These are phyloP conservation scores for Corythornis madagascariensis DNA, from an alignment of 2,113 vertebrate genomes.

Conservation along the genomic window DNA sequence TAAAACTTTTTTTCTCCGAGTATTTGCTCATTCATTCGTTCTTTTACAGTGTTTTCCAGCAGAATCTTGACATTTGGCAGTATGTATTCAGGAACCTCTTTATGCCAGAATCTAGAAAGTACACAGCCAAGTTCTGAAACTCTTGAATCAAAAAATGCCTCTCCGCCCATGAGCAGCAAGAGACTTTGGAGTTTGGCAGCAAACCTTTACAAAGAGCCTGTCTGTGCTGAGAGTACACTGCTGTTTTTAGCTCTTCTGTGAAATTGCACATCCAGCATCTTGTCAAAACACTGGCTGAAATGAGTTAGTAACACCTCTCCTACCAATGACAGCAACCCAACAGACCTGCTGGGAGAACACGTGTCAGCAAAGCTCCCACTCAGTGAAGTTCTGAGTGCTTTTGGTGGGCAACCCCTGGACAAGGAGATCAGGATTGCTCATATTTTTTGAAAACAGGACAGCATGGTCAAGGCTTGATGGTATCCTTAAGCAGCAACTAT, in stretches of 20 bases:
- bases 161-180: not conserved
- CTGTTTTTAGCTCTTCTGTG: not conserved
- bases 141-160: not conserved
- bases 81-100: not conserved
- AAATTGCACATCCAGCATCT: not conserved
- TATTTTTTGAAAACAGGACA: not conserved
- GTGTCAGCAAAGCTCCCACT: not conserved
- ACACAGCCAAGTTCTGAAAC: not conserved
- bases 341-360: not conserved
- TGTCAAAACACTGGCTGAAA: not conserved
- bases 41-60: not conserved
- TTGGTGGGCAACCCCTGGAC: fast-evolving
- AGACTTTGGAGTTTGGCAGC: not conserved
- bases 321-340: not conserved
- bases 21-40: not conserved
- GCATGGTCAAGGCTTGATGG: not conserved
- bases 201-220: not conserved
- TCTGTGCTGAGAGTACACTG: not conserved
- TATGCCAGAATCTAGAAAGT: not conserved
- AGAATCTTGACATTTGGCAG: not conserved
- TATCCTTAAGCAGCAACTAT: not conserved
- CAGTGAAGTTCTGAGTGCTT: not conserved
- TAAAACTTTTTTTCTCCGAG: not conserved
- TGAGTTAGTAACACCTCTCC: not conserved
- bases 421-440: not conserved